phyloP scores from a whole-genome alignment of 2,797 vertebrate species.

The Poecilia wingei region DNA sequence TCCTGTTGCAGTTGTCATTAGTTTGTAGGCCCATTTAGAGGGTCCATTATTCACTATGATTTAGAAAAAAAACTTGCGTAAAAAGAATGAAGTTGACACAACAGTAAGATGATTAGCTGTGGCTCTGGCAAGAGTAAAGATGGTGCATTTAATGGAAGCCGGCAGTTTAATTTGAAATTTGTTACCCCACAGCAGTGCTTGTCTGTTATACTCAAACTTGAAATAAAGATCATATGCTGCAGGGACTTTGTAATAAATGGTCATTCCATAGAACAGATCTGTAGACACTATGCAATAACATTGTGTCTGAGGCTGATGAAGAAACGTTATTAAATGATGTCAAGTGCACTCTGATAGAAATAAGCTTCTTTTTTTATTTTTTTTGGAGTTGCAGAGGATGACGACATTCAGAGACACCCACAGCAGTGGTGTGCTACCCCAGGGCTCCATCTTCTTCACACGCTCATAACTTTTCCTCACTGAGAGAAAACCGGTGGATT shows the following conservation, averaged over 20 bases:
- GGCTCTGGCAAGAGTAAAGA: background rate
- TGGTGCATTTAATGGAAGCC: background rate
- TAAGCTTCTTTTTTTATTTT: constrained; percentile 19
- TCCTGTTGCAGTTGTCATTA: background rate
- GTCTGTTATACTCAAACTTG: background rate
- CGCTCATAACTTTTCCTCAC: constrained; percentile 53
- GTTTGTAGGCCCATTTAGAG: background rate
- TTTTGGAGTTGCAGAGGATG: constrained; percentile 56
- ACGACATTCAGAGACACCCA: constrained; percentile 64
- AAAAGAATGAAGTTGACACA: background rate
- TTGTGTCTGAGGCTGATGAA: constrained; percentile 6
- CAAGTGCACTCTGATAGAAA: constrained; percentile 7
- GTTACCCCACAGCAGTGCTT: background rate
- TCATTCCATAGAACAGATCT: constrained; percentile 3
- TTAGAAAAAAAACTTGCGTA: background rate
- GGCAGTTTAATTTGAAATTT: constrained; percentile 11
- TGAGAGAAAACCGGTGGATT: constrained; percentile 46
- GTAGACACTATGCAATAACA: background rate
- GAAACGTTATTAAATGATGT: constrained; percentile 18
- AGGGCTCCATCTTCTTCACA: constrained; percentile 36
- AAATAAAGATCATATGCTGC: constrained; percentile 2
- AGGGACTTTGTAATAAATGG: constrained; percentile 5
- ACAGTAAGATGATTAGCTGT: background rate
- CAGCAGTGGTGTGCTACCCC: constrained; percentile 40
- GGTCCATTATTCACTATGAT: background rate